Base-by-base conservation (phyloP, 2,888 invertebrate species). In the Seira ritae region DNA sequence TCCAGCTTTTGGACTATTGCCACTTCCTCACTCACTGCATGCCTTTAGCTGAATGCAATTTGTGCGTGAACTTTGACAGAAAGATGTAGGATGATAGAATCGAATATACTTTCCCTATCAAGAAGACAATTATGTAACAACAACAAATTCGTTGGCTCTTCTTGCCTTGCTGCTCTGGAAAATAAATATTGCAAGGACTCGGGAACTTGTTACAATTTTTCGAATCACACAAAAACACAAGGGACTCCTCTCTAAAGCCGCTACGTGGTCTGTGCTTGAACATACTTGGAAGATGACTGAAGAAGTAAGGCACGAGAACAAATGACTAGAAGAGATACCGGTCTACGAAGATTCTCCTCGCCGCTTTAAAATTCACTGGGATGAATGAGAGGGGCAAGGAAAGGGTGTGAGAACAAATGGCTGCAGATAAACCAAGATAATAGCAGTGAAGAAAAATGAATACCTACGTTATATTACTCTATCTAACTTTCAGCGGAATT, bases 311-410 rank as follows among this genome's bases (percentile, higher is more conserved):
- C 37, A 50, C 6, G 50, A 50, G 24, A 20, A 22, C 31, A 22
- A 71, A 71, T 50, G 12, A 22, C 22, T 71, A 12, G 70, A 1
- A 69, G 70, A 55, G 72, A 72, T 72, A 72, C 60, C 55, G 31
- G 31, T 31, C 31, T 31, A 31, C 31, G 31, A 68, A 24, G 31
- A 68, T 23, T 22, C 19, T 72, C 60, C 15, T 31, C 23, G 55
- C 31, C 60, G 2, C 1, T 42, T 19, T 31, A 31, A 31, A 31
- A 31, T 31, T 31, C 31, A 31, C 3, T 31, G 31, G 31, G 8
- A 31, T 31, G 31, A 31, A 31, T 31, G 8, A 2, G 31, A 31
- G 31, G 31, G 31, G 31, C 31, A 31, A 31, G 31, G 3, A 31
- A 31, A 31, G 31, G 31, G 31, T 31, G 31, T 31, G 31, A 31